Percentiles rank a stretch among this genome's conserved stretches.
Conservation (phyloP, 2,888 invertebrate genomes). For the Ophonus ardosiacus region DNA sequence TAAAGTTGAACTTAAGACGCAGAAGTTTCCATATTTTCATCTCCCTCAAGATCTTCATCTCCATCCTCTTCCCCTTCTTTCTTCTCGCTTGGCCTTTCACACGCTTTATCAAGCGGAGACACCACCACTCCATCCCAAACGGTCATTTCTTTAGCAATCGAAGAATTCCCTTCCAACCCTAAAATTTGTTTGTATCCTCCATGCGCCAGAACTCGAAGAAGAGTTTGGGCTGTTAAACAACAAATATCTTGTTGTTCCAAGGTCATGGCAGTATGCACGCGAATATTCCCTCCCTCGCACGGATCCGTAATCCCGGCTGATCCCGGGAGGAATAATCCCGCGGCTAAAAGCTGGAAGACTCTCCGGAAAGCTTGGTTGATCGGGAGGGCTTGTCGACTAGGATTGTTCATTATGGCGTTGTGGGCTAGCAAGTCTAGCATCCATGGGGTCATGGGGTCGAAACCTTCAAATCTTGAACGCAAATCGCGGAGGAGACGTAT, state of each 20-base stretch:
- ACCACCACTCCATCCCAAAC: slow-evolving; percentile 98
- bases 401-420: slow-evolving; percentile 97
- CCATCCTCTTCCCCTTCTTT: slow-evolving; percentile 84
- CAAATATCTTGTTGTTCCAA: slow-evolving; percentile 95
- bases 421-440: slow-evolving; percentile 97
- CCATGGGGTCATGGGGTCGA: slow-evolving; percentile 96
- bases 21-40: slow-evolving; percentile 78
- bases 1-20: slow-evolving; percentile 64
- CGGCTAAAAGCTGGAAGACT: slow-evolving; percentile 92
- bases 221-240: slow-evolving; percentile 95
- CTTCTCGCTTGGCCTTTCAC: slow-evolving; percentile 88
- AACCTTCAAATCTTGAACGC: slow-evolving; percentile 91
- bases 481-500: slow-evolving; percentile 96
- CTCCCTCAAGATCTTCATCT: slow-evolving; percentile 82
- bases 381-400: slow-evolving; percentile 93
- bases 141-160: slow-evolving; percentile 88
- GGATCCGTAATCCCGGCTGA: slow-evolving; percentile 94
- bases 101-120: slow-evolving; percentile 95
- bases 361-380: slow-evolving; percentile 95
- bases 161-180: slow-evolving; percentile 80
- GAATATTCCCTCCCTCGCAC: slow-evolving; percentile 92
- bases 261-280: slow-evolving; percentile 94
- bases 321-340: slow-evolving; percentile 96
- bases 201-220: slow-evolving; percentile 93
- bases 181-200: slow-evolving; percentile 96